Evolutionary conservation across 2,113 vertebrate species (phyloP).

Genomic region (Apodemus speciosus): DNA sequence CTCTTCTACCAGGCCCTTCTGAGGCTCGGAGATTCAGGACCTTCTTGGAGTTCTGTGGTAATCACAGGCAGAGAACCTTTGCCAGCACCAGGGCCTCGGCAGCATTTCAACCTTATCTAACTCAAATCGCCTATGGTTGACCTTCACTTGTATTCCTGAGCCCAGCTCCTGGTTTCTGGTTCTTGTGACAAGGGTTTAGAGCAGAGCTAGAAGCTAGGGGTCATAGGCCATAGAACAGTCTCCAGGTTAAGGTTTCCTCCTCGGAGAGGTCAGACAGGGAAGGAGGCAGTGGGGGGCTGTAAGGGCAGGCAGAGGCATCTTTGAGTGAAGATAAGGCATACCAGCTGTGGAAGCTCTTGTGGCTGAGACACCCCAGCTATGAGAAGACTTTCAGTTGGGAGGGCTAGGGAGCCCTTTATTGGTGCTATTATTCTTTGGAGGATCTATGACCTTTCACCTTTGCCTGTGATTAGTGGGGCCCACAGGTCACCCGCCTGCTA

Average conservation of each 20-base stretch:
- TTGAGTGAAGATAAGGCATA: not conserved
- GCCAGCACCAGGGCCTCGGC: rapidly evolving
- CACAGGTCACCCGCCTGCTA: not conserved
- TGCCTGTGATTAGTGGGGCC: not conserved
- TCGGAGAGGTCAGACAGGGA: not conserved
- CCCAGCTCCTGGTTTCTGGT: not conserved
- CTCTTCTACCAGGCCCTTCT: not conserved
- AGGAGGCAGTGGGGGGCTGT: too few species aligned
- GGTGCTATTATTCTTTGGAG: not conserved
- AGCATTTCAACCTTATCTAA: not conserved
- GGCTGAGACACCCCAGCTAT: not conserved
- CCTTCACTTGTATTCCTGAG: not conserved
- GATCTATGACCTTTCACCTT: not conserved
- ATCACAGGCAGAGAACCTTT: rapidly evolving
- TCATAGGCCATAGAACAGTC: not conserved
- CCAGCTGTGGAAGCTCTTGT: not conserved
- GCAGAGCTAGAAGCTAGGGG: not conserved
- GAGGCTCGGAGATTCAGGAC: not conserved
- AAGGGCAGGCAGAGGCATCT: too few species aligned
- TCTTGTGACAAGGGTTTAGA: not conserved
- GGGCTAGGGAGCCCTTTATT: not conserved
- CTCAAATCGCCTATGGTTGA: rapidly evolving
- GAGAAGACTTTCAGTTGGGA: not conserved
- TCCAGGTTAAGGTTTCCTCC: not conserved
- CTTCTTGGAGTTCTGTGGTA: not conserved